Evolutionary conservation across 2,888 invertebrate genomes (phyloP).

Genomic region (Slavum lentiscoides): DNA sequence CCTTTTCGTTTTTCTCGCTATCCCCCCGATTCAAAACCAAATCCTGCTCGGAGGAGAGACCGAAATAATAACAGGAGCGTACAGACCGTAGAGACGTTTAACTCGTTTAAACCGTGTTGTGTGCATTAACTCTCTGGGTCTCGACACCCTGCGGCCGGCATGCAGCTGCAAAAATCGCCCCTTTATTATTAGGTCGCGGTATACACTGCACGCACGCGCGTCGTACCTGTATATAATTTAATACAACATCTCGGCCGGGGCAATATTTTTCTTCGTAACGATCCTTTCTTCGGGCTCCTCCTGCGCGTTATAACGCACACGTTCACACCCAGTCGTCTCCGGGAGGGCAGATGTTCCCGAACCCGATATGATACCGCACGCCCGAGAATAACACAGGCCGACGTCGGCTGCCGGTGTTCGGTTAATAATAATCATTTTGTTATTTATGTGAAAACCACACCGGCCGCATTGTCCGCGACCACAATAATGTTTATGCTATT

Average conservation of each 20-base stretch:
- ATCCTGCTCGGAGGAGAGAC: too few species aligned
- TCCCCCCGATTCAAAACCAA: too few species aligned
- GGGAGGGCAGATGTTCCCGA: conserved; percentile 35
- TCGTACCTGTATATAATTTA: conserved; percentile 24
- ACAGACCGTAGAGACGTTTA: too few species aligned
- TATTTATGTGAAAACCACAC: conserved; percentile 46
- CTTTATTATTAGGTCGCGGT: background rate
- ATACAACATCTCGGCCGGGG: background rate
- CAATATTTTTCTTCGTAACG: conserved; percentile 42
- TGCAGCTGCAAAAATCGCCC: conserved; percentile 18
- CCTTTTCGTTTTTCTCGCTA: too few species aligned
- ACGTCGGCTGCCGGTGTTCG: conserved; percentile 11
- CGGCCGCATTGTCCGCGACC: conserved; percentile 33
- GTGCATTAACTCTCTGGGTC: background rate
- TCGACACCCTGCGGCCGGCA: background rate
- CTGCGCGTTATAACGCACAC: conserved; percentile 20
- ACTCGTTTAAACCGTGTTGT: background rate
- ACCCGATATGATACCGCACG: background rate
- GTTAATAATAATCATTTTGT: conserved; percentile 36
- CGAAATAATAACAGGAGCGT: too few species aligned
- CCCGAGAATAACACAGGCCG: background rate
- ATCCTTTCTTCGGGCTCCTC: conserved; percentile 46
- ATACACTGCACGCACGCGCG: background rate
- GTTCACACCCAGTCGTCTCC: conserved; percentile 24
- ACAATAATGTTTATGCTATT: conserved; percentile 41